These are phyloP conservation scores for Kudoa iwatai DNA, from an alignment of 30 jellyfish, hydroid and myxozoan species.

Conservation along the genomic window DNA sequence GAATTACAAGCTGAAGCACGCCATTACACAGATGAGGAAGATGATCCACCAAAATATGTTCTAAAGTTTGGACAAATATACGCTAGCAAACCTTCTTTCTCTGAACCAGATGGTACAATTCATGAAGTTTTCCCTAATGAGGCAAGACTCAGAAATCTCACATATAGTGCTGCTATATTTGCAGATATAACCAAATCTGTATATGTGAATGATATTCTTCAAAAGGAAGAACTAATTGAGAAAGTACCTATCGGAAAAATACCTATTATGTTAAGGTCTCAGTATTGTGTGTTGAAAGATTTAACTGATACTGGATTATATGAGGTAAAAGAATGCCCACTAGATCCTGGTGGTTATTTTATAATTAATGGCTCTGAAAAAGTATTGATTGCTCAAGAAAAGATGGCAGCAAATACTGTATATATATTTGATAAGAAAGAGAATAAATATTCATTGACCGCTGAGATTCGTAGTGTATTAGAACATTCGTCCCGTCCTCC, in stretches of 20 bases:
- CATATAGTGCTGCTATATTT: conserved; percentile 88
- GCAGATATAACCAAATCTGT: conserved; percentile 65
- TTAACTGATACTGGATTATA: conserved; percentile 64
- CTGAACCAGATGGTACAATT: conserved; percentile 96
- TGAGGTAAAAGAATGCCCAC: conserved; percentile 83
- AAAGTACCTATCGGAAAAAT: conserved; percentile 77
- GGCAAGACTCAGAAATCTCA: conserved; percentile 62
- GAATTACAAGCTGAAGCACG: conserved; percentile 86
- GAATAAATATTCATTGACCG: conserved; percentile 56
- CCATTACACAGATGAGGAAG: conserved; percentile 49
- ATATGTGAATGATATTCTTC: conserved; percentile 24
- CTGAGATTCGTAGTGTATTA: conserved; percentile 54
- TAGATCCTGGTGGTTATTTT: conserved; percentile 97
- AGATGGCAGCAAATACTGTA: conserved; percentile 94
- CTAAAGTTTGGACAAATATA: conserved; percentile 75
- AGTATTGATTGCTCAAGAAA: conserved; percentile 89
- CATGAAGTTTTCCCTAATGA: conserved; percentile 88
- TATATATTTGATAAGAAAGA: conserved; percentile 80
- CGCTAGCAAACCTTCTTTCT: conserved; percentile 68
- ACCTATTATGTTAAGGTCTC: conserved; percentile 81
- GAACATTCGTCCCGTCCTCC: conserved; percentile 96
- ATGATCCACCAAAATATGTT: conserved; percentile 76
- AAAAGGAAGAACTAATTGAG: conserved; percentile 43
- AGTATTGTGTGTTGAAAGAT: conserved; percentile 49
- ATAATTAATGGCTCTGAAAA: conserved; percentile 92